A percentile compares a stretch with the other conserved stretches of the same genome.
Evolutionary conservation across 2,797 vertebrate species (phyloP).

Genomic region (Dicrostonyx torquatus): DNA sequence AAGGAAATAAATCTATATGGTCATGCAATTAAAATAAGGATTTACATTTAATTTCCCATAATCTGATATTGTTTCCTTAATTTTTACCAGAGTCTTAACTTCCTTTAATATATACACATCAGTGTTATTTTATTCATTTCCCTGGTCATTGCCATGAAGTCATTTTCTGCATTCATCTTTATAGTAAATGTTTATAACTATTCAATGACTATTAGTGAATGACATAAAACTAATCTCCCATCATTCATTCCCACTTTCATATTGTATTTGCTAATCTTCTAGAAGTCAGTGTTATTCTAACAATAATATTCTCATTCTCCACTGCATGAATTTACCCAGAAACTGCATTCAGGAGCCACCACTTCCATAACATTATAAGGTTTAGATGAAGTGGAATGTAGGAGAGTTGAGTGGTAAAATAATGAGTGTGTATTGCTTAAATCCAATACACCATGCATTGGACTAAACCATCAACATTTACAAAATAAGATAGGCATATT

Average conservation of each 20-base stretch:
- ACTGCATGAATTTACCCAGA: not conserved
- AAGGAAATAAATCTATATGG: not conserved
- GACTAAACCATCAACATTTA: not conserved
- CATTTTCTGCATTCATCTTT: not conserved
- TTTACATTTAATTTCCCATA: not conserved
- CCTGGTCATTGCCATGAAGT: not conserved
- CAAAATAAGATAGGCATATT: not conserved
- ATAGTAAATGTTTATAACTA: not conserved
- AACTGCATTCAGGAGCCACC: not conserved
- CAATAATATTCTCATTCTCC: not conserved
- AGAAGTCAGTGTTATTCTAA: not conserved
- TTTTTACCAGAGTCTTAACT: not conserved
- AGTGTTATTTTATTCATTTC: not conserved
- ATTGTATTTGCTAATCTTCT: not conserved
- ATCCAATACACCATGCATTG: not conserved
- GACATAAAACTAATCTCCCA: not conserved
- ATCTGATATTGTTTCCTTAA: not conserved
- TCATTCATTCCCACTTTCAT: not conserved
- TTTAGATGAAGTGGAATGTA: not conserved
- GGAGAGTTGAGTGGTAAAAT: not conserved
- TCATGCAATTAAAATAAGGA: slow-evolving; percentile 12
- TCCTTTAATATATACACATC: not conserved
- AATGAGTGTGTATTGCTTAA: not conserved
- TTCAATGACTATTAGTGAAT: not conserved
- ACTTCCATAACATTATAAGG: not conserved